A percentile compares a stretch with the other conserved stretches of the same genome.
These are phyloP conservation scores for Ariopsis seemanni DNA, from an alignment of 2,113 vertebrate species.

Conservation along the genomic window DNA sequence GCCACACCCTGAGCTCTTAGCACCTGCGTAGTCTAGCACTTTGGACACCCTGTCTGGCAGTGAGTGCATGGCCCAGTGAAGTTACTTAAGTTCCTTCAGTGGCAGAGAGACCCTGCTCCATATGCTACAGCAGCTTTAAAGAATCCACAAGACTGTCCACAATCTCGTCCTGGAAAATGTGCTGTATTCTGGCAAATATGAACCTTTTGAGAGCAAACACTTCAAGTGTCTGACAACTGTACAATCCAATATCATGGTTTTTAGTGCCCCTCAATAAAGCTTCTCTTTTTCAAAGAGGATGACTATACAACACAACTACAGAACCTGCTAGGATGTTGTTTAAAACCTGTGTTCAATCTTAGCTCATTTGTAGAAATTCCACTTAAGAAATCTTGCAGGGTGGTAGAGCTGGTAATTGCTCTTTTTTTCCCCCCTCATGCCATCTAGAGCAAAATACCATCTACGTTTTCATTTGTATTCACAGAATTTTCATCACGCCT, in stretches of 20 bases:
- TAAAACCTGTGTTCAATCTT: background rate
- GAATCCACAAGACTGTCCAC: slow-evolving; percentile 9
- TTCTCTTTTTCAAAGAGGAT: background rate
- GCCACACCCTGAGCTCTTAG: background rate
- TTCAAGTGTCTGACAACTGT: background rate
- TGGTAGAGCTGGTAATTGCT: background rate
- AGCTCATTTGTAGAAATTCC: background rate
- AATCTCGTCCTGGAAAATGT: background rate
- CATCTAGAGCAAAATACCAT: background rate
- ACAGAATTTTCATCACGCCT: background rate
- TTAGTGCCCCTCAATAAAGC: background rate
- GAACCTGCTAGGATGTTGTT: background rate
- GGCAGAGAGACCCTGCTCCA: background rate
- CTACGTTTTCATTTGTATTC: background rate
- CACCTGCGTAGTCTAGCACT: slow-evolving; percentile 16
- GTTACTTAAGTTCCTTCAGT: background rate
- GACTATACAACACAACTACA: background rate
- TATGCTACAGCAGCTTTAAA: slow-evolving; percentile 34
- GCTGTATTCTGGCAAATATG: background rate
- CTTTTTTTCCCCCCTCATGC: background rate
- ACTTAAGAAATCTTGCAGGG: background rate
- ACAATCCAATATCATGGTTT: background rate
- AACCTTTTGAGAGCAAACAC: background rate
- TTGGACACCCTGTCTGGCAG: background rate
- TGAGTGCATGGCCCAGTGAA: slow-evolving; percentile 5